Evolutionary conservation across 2,797 vertebrate genomes (phyloP), one percentile per base, ranked within the genome.

Genomic region (Pygocentrus nattereri): DNA sequence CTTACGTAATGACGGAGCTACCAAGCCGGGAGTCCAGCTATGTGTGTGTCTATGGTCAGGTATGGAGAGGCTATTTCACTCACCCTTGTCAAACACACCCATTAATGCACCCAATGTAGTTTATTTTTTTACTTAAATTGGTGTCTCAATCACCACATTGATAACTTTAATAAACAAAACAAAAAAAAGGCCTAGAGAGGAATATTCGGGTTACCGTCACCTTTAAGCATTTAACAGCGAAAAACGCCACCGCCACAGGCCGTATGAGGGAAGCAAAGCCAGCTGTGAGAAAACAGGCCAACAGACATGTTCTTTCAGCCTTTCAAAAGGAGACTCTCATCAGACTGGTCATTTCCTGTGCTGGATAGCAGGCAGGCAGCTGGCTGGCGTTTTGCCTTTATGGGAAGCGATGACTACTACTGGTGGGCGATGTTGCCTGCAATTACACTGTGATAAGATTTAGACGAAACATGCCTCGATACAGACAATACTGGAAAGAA

Each of bases 1-100:
- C 87, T 89, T 89, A 90, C 80, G 85, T 82, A 90, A 90, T 25
- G 74, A 89, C 85, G 86, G 69, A 83, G 74, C 82, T 21, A 56
- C 56, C 50, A 52, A 19, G 16, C 25, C 19, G 11, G 71, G 18
- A 10, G 11, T 12, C 41, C 31, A 58, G 47, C 30, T 58, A 21
- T 38, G 31, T 15, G 3, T 38, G n/a, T n/a, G 5, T 56, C 52
- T 41, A 23, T 11, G 12, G 19, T 23, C 52, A 41, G 19, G 49
- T 11, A 50, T 10, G 2, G 2, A 31, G 18, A 30, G 6, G 25
- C n/a, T 25, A 10, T 31, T 25, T 49, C 41, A 16, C 18, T 8
- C 15, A 49, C 12, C n/a, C 44, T 27, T 3, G 7, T 69, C 38
- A 25, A 69, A 23, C 27, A 34, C 12, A 30, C 5, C 18, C 30